These are phyloP conservation scores for Leptinotarsa peninsularis DNA, from an alignment of 2,888 invertebrate genomes.

Conservation along the genomic window DNA sequence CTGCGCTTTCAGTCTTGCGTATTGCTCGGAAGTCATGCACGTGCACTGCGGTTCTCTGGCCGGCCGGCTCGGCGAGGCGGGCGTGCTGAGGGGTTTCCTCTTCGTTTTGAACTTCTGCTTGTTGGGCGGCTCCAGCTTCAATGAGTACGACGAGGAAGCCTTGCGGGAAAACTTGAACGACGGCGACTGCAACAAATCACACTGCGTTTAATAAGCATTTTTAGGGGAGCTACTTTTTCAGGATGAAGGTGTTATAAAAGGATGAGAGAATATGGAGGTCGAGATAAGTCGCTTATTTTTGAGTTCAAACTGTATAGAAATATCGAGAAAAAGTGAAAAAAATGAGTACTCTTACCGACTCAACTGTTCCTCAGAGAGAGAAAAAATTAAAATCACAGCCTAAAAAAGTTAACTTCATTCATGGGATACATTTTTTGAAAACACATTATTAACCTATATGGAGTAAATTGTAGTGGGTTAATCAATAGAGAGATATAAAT, in stretches of 20 bases:
- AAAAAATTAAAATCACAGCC: no score
- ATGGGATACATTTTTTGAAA: no score
- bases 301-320: no score
- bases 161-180: slow-evolving; percentile 98
- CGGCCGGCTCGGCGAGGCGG: slow-evolving; percentile 87
- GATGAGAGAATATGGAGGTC: no score
- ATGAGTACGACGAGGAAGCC: slow-evolving; percentile 95
- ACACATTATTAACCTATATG: no score
- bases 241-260: background rate
- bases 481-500: no score
- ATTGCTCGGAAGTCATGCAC: slow-evolving; percentile 94
- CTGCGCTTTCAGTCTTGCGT: slow-evolving; percentile 85
- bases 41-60: slow-evolving; percentile 91
- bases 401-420: no score
- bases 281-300: no score
- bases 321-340: no score
- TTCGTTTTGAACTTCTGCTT: slow-evolving; percentile 88
- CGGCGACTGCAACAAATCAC: slow-evolving; percentile 88
- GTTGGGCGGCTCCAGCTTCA: slow-evolving; percentile 90
- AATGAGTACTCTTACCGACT: no score
- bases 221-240: slow-evolving; percentile 42
- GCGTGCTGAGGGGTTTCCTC: slow-evolving; percentile 80
- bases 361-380: no score
- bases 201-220: slow-evolving; percentile 67
- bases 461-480: no score